Evolutionary conservation across 2,797 vertebrate genomes (phyloP), one percentile per base, ranked within the genome.

Genomic region (Liparis tanakae): DNA sequence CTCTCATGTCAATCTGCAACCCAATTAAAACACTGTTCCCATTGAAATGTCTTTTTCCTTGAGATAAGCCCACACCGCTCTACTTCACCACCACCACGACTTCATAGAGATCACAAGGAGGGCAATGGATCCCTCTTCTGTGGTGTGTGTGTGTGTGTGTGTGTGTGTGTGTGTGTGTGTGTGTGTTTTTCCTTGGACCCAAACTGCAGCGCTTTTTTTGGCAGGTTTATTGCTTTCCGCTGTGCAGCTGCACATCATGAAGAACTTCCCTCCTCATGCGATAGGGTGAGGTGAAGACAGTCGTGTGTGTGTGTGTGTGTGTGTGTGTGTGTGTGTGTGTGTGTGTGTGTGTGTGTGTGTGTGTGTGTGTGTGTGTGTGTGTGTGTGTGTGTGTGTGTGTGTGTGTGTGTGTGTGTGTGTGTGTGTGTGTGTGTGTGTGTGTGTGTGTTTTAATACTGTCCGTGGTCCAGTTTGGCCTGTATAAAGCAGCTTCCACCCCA

Each of bases 171-270:
- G 5, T 51, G 25, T 77, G 54, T 76, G 50, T 78, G 43, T 66
- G 56, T 69, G 72, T 43, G 5, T 64, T 72, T 89, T 85, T 90
- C 85, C 73, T 51, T 70, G 89, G 89, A 87, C 72, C 72, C 41
- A 50, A 65, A 63, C 70, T 39, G 14, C 78, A 74, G 83, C 63
- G 54, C 4, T 46, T 66, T 81, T 89, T 87, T 85, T 89, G 85
- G 78, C 83, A 74, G 83, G 68, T 90, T 89, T 88, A 90, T 91
- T 91, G 87, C 92, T 93, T 92, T 93, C 85, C 78, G 74, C 87
- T 88, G 85, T 87, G 87, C 91, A 91, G 90, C 84, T 93, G 89
- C 86, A 91, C 82, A 88, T 91, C 87, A 77, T 88, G 77, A 80
- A 88, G 85, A 72, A 80, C 78, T 74, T 73, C 60, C 61, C 81